Evolutionary conservation across 2,113 vertebrate genomes (phyloP).

Genomic region (Brachyhypopomus occidentalis): DNA sequence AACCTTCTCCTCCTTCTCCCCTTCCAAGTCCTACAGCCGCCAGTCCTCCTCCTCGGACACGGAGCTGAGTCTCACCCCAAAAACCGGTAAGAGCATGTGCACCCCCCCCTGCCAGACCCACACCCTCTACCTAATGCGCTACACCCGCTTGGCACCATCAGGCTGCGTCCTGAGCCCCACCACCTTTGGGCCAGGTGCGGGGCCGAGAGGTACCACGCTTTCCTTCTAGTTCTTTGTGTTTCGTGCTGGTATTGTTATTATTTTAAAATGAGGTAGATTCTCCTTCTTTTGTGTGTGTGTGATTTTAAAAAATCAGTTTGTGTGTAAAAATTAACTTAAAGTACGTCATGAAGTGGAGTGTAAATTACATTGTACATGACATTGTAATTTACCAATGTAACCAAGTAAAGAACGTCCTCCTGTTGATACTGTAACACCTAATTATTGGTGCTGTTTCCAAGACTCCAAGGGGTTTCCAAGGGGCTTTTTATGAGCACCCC

Average conservation of each 20-base stretch:
- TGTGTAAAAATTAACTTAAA: no score
- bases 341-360: no score
- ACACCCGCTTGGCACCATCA: not conserved
- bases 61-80: slow-evolving; percentile 99
- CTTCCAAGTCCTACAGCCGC: slow-evolving; percentile 99
- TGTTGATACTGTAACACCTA: no score
- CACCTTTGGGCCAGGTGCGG: not conserved
- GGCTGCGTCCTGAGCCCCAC: not conserved
- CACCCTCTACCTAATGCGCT: slow-evolving; percentile 39
- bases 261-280: slow-evolving; percentile 55
- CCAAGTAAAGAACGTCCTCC: no score
- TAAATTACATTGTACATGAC: no score
- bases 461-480: not conserved
- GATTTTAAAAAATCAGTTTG: not conserved
- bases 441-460: not conserved
- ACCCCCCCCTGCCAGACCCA: slow-evolving; percentile 27
- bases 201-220: slow-evolving; percentile 18
- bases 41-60: slow-evolving; percentile 99
- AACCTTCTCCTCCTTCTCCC: slow-evolving; percentile 99
- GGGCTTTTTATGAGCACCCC: not conserved
- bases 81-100: slow-evolving; percentile 92
- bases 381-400: no score
- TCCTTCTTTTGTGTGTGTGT: not conserved
- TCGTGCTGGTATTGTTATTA: slow-evolving; percentile 2
- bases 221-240: not conserved